Conservation (phyloP, 2,888 invertebrate genomes). For the Cataglyphis livida region DNA sequence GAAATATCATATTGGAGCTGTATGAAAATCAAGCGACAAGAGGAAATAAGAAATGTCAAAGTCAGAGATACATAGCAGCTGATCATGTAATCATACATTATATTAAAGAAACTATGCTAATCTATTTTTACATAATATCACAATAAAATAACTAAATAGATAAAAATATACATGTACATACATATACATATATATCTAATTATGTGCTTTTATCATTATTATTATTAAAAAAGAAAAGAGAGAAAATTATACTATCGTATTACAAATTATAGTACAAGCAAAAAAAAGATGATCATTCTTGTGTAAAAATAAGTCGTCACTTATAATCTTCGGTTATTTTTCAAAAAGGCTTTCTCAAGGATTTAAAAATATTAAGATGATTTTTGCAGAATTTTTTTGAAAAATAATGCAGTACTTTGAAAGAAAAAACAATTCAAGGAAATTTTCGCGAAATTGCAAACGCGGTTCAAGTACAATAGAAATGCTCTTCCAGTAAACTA, state of each 20-base stretch:
- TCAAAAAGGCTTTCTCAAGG: constrained; percentile 21
- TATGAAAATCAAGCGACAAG: not conserved
- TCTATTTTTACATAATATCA: not conserved
- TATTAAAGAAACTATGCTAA: not conserved
- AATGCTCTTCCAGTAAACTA: not conserved
- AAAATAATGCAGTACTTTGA: constrained; percentile 17
- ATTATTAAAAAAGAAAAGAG: too few species aligned
- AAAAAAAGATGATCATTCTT: too few species aligned
- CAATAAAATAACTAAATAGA: not conserved
- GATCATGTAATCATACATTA: not conserved
- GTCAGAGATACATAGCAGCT: not conserved
- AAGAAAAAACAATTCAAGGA: constrained; percentile 20
- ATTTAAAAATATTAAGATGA: constrained; percentile 11
- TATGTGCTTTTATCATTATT: too few species aligned
- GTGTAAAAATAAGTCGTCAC: not conserved
- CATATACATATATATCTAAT: not conserved
- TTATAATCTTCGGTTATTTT: constrained; percentile 34
- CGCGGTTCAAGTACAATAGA: not conserved
- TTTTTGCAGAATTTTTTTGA: not conserved
- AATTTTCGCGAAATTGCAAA: constrained; percentile 9
- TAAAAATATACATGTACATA: not conserved
- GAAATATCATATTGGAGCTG: constrained; percentile 10
- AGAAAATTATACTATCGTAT: too few species aligned
- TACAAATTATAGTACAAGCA: too few species aligned
- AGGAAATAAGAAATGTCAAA: not conserved